These are phyloP conservation scores for Hermaeophaga mercurialis DNA, from an alignment of 2,888 invertebrate species.

Conservation along the genomic window DNA sequence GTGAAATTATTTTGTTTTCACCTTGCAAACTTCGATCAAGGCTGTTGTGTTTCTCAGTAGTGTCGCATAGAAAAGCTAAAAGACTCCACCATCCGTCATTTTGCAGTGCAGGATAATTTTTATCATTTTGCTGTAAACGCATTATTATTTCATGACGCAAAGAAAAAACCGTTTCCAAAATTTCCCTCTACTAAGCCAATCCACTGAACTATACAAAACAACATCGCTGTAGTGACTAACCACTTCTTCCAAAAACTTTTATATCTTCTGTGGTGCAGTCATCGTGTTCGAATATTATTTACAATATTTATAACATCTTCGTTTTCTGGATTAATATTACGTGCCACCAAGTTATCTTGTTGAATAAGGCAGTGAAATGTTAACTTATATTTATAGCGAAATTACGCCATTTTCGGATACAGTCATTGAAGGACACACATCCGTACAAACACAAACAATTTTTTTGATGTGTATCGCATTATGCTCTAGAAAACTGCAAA, in stretches of 20 bases:
- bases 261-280: not conserved
- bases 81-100: not conserved
- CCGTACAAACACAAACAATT: too few relatives aligned
- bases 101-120: not conserved
- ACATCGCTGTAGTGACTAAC: not conserved
- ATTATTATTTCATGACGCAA: not conserved
- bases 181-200: not conserved
- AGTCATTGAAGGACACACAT: too few relatives aligned
- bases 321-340: too few relatives aligned
- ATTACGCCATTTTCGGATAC: too few relatives aligned
- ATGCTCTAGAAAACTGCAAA: too few relatives aligned
- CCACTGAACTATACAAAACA: not conserved
- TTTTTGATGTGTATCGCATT: too few relatives aligned
- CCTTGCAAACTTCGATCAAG: not conserved
- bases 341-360: too few relatives aligned
- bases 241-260: not conserved
- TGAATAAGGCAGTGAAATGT: too few relatives aligned
- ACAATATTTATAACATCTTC: too few relatives aligned
- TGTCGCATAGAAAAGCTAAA: not conserved
- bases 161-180: not conserved
- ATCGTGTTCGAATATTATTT: not conserved
- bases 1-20: not conserved
- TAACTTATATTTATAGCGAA: too few relatives aligned
- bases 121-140: not conserved
- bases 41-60: not conserved